A percentile compares a stretch with the other conserved stretches of the same genome.
Conservation (phyloP, 2,113 vertebrate species). For the zebrafish (Danio rerio) region DNA sequence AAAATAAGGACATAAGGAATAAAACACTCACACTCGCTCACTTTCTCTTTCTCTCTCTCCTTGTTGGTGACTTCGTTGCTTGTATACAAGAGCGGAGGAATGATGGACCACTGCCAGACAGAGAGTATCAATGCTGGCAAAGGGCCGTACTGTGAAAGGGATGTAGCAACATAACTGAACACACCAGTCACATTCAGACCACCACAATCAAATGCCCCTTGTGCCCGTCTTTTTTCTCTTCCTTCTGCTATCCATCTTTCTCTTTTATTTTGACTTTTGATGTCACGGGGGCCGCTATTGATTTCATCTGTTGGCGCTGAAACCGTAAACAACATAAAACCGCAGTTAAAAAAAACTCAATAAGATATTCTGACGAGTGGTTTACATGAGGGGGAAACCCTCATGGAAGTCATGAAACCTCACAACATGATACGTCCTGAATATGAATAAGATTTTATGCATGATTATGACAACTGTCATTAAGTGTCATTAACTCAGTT, state of each 20-base stretch:
- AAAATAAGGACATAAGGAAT: conserved; percentile 74
- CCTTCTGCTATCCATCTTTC: conserved; percentile 25
- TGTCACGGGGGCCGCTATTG: conserved; percentile 48
- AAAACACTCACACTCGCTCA: conserved; percentile 57
- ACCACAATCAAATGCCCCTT: conserved; percentile 6
- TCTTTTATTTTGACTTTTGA: conserved; percentile 43
- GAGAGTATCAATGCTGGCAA: conserved; percentile 45
- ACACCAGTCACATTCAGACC: conserved; percentile 64
- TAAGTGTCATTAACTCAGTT: no score
- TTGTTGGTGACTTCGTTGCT: conserved; percentile 68
- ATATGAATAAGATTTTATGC: no score
- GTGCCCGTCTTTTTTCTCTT: background rate
- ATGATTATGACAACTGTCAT: no score
- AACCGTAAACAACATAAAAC: conserved; percentile 47
- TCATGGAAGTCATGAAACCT: no score
- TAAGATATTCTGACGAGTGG: background rate
- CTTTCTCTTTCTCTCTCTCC: conserved; percentile 35
- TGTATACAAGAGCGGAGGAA: conserved; percentile 65
- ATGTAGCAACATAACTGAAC: conserved; percentile 70
- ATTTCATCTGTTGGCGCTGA: conserved; percentile 40
- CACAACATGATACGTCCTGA: no score
- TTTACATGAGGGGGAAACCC: no score
- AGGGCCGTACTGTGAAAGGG: conserved; percentile 46
- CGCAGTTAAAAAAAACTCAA: conserved; percentile 27
- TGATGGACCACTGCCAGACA: conserved; percentile 71